Base-by-base conservation (phyloP, 2,888 invertebrate genomes). In the Empis livida region DNA sequence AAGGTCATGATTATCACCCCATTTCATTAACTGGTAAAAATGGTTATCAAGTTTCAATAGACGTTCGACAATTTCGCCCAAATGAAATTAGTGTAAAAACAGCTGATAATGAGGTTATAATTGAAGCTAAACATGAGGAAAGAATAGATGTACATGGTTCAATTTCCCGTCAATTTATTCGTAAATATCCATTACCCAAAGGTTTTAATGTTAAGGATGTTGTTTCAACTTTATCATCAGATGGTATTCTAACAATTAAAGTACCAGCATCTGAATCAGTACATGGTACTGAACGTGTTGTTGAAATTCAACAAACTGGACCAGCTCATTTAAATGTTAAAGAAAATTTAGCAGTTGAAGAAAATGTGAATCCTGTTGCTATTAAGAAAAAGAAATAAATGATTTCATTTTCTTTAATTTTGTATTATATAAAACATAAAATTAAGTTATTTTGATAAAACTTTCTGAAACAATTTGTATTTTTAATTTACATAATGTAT, bases 101-200 rank as follows among this genome's bases (percentile, higher is more conserved):
- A 43, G 73, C 74, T 53, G 74, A 81, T 49, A 76, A 74, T 57
- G 8, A 2, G 5, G 74, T 84, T 37, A 65, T 82, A 16, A 76
- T 81, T 30, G 82, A 84, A 61, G 86, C 85, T 44, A 87, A 82
- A 61, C 89, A 90, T 63, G 87, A 88, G 60, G 89, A 90, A 64
- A 85, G 82, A 56, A 80, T 78, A 54, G 90, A 90, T 62, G 87
- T 89, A 57, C 88, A 89, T 56, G 86, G 85, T 10, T 83, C 67
- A 65, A 78, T 91, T 45, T 84, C 88, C n/a, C 76, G 78, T 31
- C 79, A 82, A 55, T 69, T 69, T 52, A 63, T 63, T 44, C 59
- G 68, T 46, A 69, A 74, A 48, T 77, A 77, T 54, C 59, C 72
- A 46, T 58, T 77, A 49, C 77, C 77, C 46, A 61, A 82, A 56